Conservation (phyloP, 2,888 invertebrate species). For the Gymnoscelis rufifasciata region DNA sequence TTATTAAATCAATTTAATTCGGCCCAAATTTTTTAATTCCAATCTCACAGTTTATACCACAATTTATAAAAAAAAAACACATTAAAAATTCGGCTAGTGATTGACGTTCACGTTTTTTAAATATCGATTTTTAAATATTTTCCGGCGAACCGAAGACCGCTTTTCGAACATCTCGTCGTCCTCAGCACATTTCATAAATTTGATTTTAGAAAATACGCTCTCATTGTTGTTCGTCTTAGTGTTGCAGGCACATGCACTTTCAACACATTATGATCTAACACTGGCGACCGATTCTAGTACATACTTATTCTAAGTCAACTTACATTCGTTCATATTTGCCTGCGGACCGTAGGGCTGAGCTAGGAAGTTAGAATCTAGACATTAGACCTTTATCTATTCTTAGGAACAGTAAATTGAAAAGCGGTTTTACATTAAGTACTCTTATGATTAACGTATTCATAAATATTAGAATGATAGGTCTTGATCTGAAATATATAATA, state of each 20-base stretch:
- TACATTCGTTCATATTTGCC: constrained; percentile 80
- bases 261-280: constrained; percentile 80
- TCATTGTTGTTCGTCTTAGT: constrained; percentile 62
- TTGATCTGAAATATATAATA: constrained; percentile 9
- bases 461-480: constrained; percentile 13
- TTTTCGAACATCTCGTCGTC: constrained; percentile 20
- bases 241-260: constrained; percentile 75
- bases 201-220: constrained; percentile 45
- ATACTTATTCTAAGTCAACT: constrained; percentile 80
- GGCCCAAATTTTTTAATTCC: constrained; percentile 55
- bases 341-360: constrained; percentile 75
- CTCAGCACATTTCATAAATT: constrained; percentile 20
- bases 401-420: constrained; percentile 14
- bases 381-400: constrained; percentile 23
- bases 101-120: constrained; percentile 20
- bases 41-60: constrained; percentile 52
- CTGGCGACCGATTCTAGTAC: constrained; percentile 78
- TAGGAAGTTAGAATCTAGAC: constrained; percentile 49
- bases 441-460: constrained; percentile 10
- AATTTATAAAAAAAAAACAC: constrained; percentile 23
- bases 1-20: constrained; percentile 43
- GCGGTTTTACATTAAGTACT: constrained; percentile 13
- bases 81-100: constrained; percentile 21
- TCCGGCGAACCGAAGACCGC: constrained; percentile 22
- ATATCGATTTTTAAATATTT: constrained; percentile 16